A percentile compares a stretch with the other conserved stretches of the same genome.
These are phyloP conservation scores for Macropus fuliginosus DNA, from an alignment of 2,797 vertebrate genomes.

Conservation along the genomic window DNA sequence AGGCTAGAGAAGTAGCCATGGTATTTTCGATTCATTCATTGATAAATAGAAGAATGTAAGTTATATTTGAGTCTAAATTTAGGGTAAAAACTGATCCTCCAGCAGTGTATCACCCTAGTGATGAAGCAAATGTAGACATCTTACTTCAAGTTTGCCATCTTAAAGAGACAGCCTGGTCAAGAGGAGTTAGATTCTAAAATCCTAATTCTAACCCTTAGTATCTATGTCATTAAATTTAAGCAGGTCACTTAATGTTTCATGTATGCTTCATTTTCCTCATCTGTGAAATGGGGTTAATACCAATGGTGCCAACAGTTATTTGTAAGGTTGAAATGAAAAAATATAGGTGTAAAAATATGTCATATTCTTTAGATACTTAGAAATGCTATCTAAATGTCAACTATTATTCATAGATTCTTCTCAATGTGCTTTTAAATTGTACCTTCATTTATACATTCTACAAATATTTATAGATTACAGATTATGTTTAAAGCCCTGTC, in stretches of 20 bases:
- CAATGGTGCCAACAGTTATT: background rate
- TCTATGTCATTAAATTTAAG: background rate
- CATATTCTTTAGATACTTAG: background rate
- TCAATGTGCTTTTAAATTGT: background rate
- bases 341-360: background rate
- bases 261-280: background rate
- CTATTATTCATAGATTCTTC: background rate
- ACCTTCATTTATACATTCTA: background rate
- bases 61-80: slow-evolving; percentile 68
- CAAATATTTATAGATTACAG: background rate
- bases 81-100: slow-evolving; percentile 65
- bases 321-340: background rate
- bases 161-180: background rate
- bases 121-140: slow-evolving; percentile 9
- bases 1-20: slow-evolving; percentile 60
- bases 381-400: background rate
- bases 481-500: background rate
- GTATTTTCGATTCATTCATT: slow-evolving; percentile 38
- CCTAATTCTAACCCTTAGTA: background rate
- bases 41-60: slow-evolving; percentile 73
- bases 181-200: background rate
- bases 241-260: background rate
- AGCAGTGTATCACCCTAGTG: slow-evolving; percentile 54
- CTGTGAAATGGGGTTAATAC: background rate
- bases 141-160: background rate